A percentile compares a stretch with the other conserved stretches of the same genome.
Evolutionary conservation across 2,888 invertebrate genomes (phyloP).

Genomic region (Didymodactylos carnosus): DNA sequence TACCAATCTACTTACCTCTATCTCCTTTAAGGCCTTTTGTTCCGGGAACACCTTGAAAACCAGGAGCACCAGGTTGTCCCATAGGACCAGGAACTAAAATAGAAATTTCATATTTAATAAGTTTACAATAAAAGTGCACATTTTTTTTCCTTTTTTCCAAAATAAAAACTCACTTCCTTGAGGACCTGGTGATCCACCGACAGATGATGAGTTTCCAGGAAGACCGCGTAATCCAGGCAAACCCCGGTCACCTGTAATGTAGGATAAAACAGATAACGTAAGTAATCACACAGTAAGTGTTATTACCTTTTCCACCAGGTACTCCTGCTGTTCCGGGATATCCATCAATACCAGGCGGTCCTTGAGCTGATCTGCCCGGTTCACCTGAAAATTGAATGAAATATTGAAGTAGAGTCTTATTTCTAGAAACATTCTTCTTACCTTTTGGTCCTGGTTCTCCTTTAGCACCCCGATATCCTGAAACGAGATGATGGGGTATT

Average conservation of each 20-base stretch:
- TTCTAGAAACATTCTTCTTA: slow-evolving; percentile 18
- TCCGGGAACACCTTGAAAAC: slow-evolving; percentile 15
- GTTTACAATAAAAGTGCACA: too few relatives aligned
- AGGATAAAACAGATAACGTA: too few relatives aligned
- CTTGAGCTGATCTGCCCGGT: slow-evolving; percentile 2
- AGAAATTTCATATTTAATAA: neutral
- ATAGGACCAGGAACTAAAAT: slow-evolving; percentile 9
- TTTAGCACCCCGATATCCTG: slow-evolving; percentile 9
- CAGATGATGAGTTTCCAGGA: slow-evolving; percentile 30
- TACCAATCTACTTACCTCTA: neutral
- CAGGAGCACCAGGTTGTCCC: slow-evolving; percentile 16
- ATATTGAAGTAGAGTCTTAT: too few relatives aligned
- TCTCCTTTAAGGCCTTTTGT: slow-evolving; percentile 14
- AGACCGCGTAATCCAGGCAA: slow-evolving; percentile 9
- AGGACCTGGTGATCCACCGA: slow-evolving; percentile 17
- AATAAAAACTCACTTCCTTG: slow-evolving; percentile 7
- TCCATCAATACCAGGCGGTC: slow-evolving; percentile 15
- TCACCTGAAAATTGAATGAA: neutral
- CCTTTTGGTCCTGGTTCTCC: slow-evolving; percentile 13
- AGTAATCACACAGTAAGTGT: too few relatives aligned
- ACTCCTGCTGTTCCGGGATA: slow-evolving; percentile 17
- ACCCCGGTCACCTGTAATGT: slow-evolving; percentile 7
- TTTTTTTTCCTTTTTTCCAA: too few relatives aligned
- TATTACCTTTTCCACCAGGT: slow-evolving; percentile 13
- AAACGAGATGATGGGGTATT: neutral